Percentiles rank a stretch among this genome's conserved stretches.
These are phyloP conservation scores for Cephus rjabovi DNA, from an alignment of 2,888 invertebrate genomes.

Conservation along the genomic window DNA sequence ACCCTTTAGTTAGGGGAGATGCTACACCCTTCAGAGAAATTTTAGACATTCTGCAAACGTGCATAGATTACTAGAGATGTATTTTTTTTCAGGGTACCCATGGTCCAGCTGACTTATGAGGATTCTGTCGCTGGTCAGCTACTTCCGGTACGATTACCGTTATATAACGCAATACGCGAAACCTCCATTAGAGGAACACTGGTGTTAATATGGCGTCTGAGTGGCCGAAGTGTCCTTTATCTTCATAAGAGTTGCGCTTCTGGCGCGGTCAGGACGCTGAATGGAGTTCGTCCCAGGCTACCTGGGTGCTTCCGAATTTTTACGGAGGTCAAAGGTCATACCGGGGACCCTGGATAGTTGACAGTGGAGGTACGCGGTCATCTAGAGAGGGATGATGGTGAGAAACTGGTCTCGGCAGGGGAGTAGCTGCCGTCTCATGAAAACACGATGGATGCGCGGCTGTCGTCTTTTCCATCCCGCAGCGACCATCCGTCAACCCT, in stretches of 20 bases:
- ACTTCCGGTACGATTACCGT: conserved; percentile 1
- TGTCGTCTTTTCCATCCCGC: conserved; percentile 59
- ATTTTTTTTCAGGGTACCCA: not conserved
- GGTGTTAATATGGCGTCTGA: not conserved
- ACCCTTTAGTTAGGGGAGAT: not conserved
- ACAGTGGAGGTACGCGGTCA: not conserved
- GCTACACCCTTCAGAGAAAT: not conserved
- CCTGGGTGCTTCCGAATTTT: not conserved
- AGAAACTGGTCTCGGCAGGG: not conserved
- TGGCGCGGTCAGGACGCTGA: not conserved
- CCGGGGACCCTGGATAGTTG: not conserved
- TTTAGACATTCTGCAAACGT: not conserved
- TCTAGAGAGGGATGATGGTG: conserved; percentile 16
- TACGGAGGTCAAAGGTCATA: not conserved
- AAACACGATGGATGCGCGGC: conserved; percentile 59
- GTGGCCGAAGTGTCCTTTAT: not conserved
- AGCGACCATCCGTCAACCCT: conserved; percentile 63
- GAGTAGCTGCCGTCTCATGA: conserved; percentile 17
- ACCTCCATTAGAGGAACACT: conserved; percentile 2
- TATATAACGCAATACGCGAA: not conserved
- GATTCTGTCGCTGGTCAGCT: not conserved
- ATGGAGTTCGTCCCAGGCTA: not conserved
- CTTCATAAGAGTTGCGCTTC: not conserved
- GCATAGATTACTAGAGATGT: not conserved
- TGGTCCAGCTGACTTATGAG: not conserved